phyloP scores from a whole-genome alignment of 2,797 vertebrate species.

The Microchirus variegatus region DNA sequence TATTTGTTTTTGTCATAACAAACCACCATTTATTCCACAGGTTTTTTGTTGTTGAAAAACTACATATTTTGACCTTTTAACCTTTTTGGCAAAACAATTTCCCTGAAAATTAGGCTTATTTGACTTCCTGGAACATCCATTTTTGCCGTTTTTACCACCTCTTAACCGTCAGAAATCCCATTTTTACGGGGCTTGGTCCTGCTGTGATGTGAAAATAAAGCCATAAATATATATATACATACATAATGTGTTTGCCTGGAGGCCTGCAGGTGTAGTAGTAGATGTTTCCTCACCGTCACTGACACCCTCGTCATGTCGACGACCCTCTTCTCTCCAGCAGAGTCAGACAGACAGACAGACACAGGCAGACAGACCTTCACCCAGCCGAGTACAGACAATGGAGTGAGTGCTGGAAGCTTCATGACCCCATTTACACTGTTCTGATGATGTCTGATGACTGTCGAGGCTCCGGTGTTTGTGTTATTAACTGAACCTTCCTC shows the following conservation, averaged over 20 bases:
- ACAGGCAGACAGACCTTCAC: conserved; percentile 74
- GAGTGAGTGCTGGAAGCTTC: conserved; percentile 80
- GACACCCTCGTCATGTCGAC: conserved; percentile 62
- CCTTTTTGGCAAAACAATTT: not conserved
- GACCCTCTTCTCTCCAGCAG: conserved; percentile 80
- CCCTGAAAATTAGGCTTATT: no score
- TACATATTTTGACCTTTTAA: no score
- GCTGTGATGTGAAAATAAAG: no score
- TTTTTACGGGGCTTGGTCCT: no score
- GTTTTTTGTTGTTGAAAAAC: no score
- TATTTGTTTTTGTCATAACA: conserved; percentile 37
- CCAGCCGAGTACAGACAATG: conserved; percentile 74
- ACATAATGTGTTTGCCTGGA: no score
- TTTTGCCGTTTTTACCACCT: no score
- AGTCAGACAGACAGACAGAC: conserved; percentile 57
- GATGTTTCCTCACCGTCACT: conserved; percentile 32
- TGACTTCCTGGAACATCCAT: no score
- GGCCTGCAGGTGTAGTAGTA: conserved; percentile 33
- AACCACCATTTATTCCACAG: conserved; percentile 47
- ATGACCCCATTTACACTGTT: conserved; percentile 49
- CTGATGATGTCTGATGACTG: not conserved
- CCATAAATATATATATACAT: no score
- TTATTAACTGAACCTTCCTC: no score
- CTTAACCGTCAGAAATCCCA: no score
- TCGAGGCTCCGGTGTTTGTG: not conserved